phyloP scores from a whole-genome alignment of 2,797 vertebrate species.

The Etheostoma nigrum region DNA sequence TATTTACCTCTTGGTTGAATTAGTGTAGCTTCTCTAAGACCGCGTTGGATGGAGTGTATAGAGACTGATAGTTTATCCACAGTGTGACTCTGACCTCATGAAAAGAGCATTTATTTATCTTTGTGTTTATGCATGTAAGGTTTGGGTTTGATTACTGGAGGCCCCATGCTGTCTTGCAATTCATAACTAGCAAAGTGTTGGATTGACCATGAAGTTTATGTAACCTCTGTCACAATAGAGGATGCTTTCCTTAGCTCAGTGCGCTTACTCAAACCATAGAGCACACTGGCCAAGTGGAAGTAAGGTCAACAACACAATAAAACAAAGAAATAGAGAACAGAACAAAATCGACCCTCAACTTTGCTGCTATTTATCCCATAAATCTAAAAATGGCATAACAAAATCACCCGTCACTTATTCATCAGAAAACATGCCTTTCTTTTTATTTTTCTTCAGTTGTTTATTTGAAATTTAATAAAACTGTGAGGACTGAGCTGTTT shows the following conservation, averaged over 20 bases:
- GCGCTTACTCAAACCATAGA: slow-evolving; percentile 55
- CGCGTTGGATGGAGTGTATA: slow-evolving; percentile 71
- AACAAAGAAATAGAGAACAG: slow-evolving; percentile 43
- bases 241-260: slow-evolving; percentile 74
- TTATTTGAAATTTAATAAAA: slow-evolving; percentile 78
- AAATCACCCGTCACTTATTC: slow-evolving; percentile 64
- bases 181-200: slow-evolving; percentile 79
- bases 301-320: slow-evolving; percentile 52
- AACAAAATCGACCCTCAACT: slow-evolving; percentile 66
- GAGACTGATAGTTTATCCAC: slow-evolving; percentile 77
- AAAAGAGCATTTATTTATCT: slow-evolving; percentile 82
- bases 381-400: slow-evolving; percentile 62
- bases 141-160: slow-evolving; percentile 76
- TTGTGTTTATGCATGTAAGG: slow-evolving; percentile 75
- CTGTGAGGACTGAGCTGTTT: slow-evolving; percentile 85
- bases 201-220: slow-evolving; percentile 87
- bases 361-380: slow-evolving; percentile 81
- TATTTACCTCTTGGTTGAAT: slow-evolving; percentile 78
- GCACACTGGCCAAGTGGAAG: slow-evolving; percentile 54
- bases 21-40: slow-evolving; percentile 81
- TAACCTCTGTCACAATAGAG: slow-evolving; percentile 85
- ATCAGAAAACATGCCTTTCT: slow-evolving; percentile 56
- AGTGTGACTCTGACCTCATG: slow-evolving; percentile 83
- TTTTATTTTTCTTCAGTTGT: slow-evolving; percentile 44
- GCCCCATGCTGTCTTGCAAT: slow-evolving; percentile 80